Base-by-base conservation (phyloP, 2,888 invertebrate species). In the Hermaeophaga mercurialis region DNA sequence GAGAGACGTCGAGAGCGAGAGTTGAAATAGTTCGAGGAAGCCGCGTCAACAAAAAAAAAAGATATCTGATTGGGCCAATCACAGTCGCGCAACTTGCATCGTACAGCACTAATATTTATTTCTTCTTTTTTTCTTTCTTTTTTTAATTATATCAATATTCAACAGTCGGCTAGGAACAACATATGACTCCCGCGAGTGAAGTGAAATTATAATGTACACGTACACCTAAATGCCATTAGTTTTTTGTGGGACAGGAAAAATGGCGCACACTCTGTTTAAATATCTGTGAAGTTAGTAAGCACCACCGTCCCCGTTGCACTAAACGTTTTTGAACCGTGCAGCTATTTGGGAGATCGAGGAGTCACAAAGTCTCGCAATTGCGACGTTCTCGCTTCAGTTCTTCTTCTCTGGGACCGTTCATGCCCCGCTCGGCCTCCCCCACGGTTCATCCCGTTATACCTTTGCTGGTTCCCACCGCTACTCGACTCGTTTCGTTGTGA, bases 261-360 rank as follows among this genome's bases (percentile, higher is more conserved):
- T 22, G 31, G 41, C 41, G 54, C 61, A 55, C 61, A 31, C 61
- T 36, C 11, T 19, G 9, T 24, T 8, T 45, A 53, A 57, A 44
- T 55, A 45, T 56, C 31, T 50, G 44, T 31, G 49, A 55, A 33
- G 41, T 46, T 47, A 47, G 18, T 49, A 53, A 45, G 53, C 48
- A 58, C 55, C 55, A 47, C 34, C 49, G 41, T 39, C 41, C 33
- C 38, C 28, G 47, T 34, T 26, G 38, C 50, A 58, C 58, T 49
- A 38, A 41, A 52, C 12, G 33, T 44, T 31, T 34, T 24, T 28
- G 47, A 34, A 33, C 49, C 59, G 60, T 71, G 74, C 75, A n/a
- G n/a, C n/a, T 78, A 78, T 79, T 70, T 81, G 70, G 75, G 77
- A 52, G 78, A 78, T 54, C 77, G 76, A 44, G 75, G 70, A 5